Evolutionary conservation across 2,797 vertebrate species (phyloP).

Genomic region (Rousettus madagascariensis): DNA sequence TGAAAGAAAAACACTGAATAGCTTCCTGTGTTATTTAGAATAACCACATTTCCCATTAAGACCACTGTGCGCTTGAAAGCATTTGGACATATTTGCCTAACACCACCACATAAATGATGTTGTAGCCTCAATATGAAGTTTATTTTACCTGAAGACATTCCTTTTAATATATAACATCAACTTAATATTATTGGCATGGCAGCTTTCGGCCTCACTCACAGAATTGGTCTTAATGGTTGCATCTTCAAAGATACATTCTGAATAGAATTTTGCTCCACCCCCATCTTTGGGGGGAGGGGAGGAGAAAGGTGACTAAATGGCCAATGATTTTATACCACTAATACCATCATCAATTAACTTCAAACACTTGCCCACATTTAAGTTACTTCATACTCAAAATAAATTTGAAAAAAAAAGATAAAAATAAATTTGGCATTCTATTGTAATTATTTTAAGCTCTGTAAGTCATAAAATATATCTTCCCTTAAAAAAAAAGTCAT

Average conservation of each 20-base stretch:
- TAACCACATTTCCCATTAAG: background rate
- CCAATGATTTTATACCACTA: background rate
- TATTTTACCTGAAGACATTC: background rate
- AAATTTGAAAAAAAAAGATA: background rate
- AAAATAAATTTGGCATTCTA: background rate
- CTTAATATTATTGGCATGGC: background rate
- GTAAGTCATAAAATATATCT: background rate
- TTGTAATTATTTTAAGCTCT: slow-evolving; percentile 43
- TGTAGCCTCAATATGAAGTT: background rate
- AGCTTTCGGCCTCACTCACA: background rate
- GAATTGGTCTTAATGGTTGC: slow-evolving; percentile 19
- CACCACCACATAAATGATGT: background rate
- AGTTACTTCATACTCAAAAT: background rate
- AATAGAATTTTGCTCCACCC: background rate
- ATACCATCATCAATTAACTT: background rate
- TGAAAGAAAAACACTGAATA: background rate
- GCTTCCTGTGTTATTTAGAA: background rate
- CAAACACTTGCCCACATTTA: background rate
- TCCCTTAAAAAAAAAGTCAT: background rate
- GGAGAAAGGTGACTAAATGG: background rate
- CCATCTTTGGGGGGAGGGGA: too few relatives aligned
- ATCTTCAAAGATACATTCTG: slow-evolving; percentile 51
- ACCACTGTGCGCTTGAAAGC: background rate
- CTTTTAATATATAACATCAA: background rate
- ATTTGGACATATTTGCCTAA: background rate